A percentile compares a stretch with the other conserved stretches of the same genome.
Evolutionary conservation across 2,113 vertebrate genomes (phyloP).

Genomic region (Lepidothrix coronata): DNA sequence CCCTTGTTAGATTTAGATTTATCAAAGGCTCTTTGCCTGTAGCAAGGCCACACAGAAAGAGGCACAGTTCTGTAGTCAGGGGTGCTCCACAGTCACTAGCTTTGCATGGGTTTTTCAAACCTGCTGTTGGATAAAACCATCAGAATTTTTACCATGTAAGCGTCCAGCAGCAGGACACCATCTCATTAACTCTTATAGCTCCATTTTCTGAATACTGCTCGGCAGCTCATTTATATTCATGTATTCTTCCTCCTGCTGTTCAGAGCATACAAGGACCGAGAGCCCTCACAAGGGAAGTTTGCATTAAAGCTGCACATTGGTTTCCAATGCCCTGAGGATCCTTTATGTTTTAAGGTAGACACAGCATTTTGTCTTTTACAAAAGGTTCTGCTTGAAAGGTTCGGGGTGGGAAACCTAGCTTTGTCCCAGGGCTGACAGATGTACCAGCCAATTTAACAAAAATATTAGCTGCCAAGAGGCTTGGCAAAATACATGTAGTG

Average conservation of each 20-base stretch:
- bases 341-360: slow-evolving; percentile 59
- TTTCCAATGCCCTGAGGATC: slow-evolving; percentile 57
- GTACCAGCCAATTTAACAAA: slow-evolving; percentile 58
- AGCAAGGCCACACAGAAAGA: not conserved
- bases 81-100: not conserved
- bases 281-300: slow-evolving; percentile 54
- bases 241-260: slow-evolving; percentile 63
- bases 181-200: slow-evolving; percentile 66
- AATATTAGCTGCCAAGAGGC: slow-evolving; percentile 49
- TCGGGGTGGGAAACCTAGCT: slow-evolving; percentile 40
- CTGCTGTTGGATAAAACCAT: slow-evolving; percentile 39
- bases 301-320: slow-evolving; percentile 67
- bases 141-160: slow-evolving; percentile 41
- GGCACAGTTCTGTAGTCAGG: not conserved
- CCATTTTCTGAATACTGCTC: slow-evolving; percentile 14
- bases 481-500: slow-evolving; percentile 23
- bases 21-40: not conserved
- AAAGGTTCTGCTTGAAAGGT: slow-evolving; percentile 62
- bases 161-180: slow-evolving; percentile 30
- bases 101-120: not conserved
- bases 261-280: slow-evolving; percentile 32
- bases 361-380: slow-evolving; percentile 54
- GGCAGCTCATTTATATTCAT: slow-evolving; percentile 65
- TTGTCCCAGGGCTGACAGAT: slow-evolving; percentile 61
- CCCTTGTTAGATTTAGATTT: not conserved